A percentile compares a stretch with the other conserved stretches of the same genome.
These are phyloP conservation scores for Octopus sinensis DNA, from an alignment of 1,140 invertebrate species.

Conservation along the genomic window DNA sequence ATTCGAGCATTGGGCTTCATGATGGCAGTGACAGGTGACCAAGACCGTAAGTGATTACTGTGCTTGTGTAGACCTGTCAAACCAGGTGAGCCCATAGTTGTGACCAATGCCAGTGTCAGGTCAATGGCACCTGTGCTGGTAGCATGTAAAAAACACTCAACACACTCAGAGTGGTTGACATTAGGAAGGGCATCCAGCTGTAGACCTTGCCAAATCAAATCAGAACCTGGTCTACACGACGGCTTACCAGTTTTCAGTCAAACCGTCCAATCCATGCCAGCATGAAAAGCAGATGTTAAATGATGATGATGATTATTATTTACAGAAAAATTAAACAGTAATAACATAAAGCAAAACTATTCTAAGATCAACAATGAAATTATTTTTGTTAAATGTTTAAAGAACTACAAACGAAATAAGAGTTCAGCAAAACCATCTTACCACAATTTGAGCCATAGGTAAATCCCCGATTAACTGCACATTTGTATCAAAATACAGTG, in stretches of 20 bases:
- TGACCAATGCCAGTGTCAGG: no score
- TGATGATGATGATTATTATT: not conserved
- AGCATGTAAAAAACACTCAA: no score
- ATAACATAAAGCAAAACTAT: not conserved
- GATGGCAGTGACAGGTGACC: no score
- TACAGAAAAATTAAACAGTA: not conserved
- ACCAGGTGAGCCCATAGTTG: no score
- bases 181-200: no score
- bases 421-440: conserved; percentile 51
- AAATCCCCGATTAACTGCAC: conserved; percentile 70
- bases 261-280: not conserved
- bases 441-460: conserved; percentile 65
- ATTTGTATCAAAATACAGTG: conserved; percentile 85
- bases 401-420: not conserved
- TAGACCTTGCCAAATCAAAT: no score
- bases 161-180: no score
- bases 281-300: not conserved
- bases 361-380: not conserved
- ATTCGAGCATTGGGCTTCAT: no score
- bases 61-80: no score
- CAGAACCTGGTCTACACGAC: no score
- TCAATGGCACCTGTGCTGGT: no score
- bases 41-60: no score
- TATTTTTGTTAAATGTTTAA: not conserved
- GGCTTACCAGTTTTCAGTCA: not conserved